Percentiles rank a stretch among this genome's conserved stretches.
Evolutionary conservation across 2,113 vertebrate species (phyloP).

Genomic region (Ariopsis seemanni): DNA sequence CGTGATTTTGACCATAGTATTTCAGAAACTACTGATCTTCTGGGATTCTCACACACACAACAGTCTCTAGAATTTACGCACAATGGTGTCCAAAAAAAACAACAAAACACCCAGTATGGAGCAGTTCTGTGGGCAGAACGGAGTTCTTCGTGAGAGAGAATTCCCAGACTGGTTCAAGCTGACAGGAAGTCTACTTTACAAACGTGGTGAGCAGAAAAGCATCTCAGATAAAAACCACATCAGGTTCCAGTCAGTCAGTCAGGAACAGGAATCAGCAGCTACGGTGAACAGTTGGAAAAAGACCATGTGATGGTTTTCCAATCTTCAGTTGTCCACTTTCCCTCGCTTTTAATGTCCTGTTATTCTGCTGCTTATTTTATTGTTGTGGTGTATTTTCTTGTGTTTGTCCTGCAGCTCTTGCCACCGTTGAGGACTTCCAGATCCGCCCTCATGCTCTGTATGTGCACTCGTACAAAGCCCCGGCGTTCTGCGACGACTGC

Average conservation of each 20-base stretch:
- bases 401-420: constrained; percentile 78
- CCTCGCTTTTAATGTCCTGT: neutral
- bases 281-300: neutral
- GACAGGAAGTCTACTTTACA: neutral
- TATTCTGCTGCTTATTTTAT: neutral
- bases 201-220: neutral
- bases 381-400: neutral
- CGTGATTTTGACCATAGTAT: neutral
- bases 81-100: neutral
- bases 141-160: neutral
- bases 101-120: neutral
- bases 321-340: neutral
- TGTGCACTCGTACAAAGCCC: constrained; percentile 98
- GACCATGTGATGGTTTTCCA: neutral
- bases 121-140: neutral
- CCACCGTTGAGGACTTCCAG: constrained; percentile 98
- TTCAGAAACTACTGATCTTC: neutral
- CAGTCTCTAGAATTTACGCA: neutral
- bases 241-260: neutral
- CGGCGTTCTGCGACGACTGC: constrained; percentile 98
- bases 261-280: neutral
- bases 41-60: no score
- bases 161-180: neutral
- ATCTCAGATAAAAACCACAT: neutral
- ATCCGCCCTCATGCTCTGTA: constrained; percentile 96